Conservation (phyloP, 2,113 vertebrate species). For the Buteo buteo region DNA sequence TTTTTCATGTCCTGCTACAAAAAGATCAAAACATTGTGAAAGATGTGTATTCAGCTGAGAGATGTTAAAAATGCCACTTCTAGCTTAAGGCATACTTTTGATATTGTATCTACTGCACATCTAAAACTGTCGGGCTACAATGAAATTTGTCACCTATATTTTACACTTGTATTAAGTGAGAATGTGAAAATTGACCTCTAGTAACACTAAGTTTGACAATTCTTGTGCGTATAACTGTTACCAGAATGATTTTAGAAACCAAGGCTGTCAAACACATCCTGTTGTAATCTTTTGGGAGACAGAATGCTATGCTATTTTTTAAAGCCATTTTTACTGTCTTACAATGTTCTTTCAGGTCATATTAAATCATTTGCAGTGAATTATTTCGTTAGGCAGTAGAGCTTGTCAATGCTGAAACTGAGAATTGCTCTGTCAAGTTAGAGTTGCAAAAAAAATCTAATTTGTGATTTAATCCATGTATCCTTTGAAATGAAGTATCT, state of each 20-base stretch:
- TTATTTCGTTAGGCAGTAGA: neutral
- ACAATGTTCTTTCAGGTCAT: neutral
- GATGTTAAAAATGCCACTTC: neutral
- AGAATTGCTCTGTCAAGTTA: neutral
- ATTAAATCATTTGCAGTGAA: neutral
- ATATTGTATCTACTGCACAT: neutral
- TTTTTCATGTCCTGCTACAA: constrained; percentile 16
- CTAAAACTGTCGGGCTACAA: neutral
- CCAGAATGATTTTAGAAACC: constrained; percentile 33
- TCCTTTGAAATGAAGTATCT: neutral
- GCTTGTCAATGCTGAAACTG: neutral
- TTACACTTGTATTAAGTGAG: neutral
- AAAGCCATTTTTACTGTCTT: constrained; percentile 17
- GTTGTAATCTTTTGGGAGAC: constrained; percentile 38
- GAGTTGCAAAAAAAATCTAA: neutral
- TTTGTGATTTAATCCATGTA: neutral
- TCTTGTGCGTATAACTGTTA: neutral
- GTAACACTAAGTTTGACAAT: constrained; percentile 31
- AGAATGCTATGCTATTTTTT: neutral
- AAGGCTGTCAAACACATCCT: constrained; percentile 1
- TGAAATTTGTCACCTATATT: constrained; percentile 43
- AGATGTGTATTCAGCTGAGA: constrained; percentile 11
- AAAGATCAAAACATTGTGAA: constrained; percentile 22
- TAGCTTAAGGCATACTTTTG: neutral
- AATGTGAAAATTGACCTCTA: constrained; percentile 5